phyloP scores from a whole-genome alignment of 23 tunicate genomes.

The Oikopleura vanhoeffeni region DNA sequence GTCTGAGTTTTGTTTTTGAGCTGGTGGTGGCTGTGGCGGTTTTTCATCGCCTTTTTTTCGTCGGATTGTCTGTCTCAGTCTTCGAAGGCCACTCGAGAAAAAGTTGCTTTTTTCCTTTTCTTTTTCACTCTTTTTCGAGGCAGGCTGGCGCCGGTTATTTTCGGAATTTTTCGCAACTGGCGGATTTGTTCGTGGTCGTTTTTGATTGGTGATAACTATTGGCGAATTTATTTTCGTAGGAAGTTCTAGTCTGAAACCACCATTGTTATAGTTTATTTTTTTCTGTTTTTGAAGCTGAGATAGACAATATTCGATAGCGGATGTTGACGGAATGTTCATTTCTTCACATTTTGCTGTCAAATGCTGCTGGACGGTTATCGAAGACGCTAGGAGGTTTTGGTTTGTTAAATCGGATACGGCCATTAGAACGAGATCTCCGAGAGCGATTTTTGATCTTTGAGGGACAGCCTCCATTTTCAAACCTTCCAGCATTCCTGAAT shows the following conservation, averaged over 20 bases:
- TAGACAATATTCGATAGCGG: background rate
- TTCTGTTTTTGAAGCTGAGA: background rate
- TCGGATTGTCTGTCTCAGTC: background rate
- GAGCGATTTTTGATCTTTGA: background rate
- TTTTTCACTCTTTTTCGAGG: background rate
- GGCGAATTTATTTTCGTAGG: too few relatives aligned
- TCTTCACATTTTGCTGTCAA: background rate
- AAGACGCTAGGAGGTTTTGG: background rate
- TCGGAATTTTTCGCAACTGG: too few relatives aligned
- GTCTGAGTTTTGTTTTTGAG: background rate
- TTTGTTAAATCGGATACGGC: background rate
- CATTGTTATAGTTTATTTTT: background rate
- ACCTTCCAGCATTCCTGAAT: conserved; percentile 12
- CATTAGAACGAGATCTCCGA: background rate
- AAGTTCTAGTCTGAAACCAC: background rate
- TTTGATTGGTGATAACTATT: too few relatives aligned
- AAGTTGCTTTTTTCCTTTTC: background rate
- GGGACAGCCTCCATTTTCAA: conserved; percentile 5
- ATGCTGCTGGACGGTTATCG: background rate
- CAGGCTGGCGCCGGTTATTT: too few relatives aligned
- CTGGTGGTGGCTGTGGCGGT: background rate
- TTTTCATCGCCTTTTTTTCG: background rate
- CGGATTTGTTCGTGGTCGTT: too few relatives aligned
- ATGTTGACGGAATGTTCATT: background rate
- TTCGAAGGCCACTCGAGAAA: background rate